Percentiles rank a stretch among this genome's conserved stretches.
phyloP scores from a whole-genome alignment of 2,797 vertebrate genomes.

The Microctenopoma steveboyesi region DNA sequence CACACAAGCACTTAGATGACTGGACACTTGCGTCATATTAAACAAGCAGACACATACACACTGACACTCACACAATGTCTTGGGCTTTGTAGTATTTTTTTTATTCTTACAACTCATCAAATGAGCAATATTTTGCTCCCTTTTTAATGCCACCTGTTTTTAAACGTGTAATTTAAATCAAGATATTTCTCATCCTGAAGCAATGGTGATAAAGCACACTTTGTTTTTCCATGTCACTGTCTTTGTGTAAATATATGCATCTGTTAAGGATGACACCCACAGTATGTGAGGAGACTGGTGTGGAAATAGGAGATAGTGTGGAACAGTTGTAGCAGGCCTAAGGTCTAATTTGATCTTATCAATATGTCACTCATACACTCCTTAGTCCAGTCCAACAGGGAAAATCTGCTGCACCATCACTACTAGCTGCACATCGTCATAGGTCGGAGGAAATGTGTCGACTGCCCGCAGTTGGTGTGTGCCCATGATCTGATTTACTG shows the following conservation, averaged over 20 bases:
- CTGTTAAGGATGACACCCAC: slow-evolving; percentile 47
- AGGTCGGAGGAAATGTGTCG: neutral
- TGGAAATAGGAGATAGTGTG: slow-evolving; percentile 10
- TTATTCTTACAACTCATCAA: slow-evolving; percentile 36
- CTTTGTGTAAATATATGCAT: slow-evolving; percentile 80
- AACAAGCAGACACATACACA: slow-evolving; percentile 16
- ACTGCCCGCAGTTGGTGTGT: neutral
- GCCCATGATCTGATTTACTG: neutral
- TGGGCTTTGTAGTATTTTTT: slow-evolving; percentile 72
- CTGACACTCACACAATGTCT: slow-evolving; percentile 32
- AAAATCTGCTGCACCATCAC: neutral
- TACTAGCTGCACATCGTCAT: neutral
- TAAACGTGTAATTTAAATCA: slow-evolving; percentile 82
- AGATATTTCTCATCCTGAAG: slow-evolving; percentile 74
- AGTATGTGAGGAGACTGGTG: slow-evolving; percentile 15
- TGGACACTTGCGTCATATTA: slow-evolving; percentile 34
- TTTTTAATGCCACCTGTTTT: slow-evolving; percentile 72
- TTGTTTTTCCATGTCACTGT: slow-evolving; percentile 71
- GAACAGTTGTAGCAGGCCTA: slow-evolving; percentile 19
- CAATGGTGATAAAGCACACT: slow-evolving; percentile 79
- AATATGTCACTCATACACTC: slow-evolving; percentile 21
- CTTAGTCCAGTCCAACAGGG: slow-evolving; percentile 12
- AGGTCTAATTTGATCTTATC: slow-evolving; percentile 13
- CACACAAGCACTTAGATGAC: slow-evolving; percentile 28
- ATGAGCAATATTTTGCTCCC: slow-evolving; percentile 44